phyloP scores from a whole-genome alignment of 2,113 vertebrate genomes.

The Oryzias javanicus region DNA sequence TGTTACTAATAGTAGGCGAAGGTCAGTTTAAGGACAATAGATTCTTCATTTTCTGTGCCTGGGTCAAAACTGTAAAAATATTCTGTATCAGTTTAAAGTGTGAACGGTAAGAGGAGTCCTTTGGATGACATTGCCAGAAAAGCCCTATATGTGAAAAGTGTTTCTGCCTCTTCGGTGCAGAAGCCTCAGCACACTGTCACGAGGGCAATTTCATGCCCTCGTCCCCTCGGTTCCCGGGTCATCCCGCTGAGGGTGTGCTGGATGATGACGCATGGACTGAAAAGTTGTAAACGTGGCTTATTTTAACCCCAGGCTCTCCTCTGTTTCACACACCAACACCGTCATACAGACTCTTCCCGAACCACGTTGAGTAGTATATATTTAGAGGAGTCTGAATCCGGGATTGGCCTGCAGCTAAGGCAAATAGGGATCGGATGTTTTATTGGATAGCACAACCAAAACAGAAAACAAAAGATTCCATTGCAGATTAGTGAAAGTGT shows the following conservation, averaged over 20 bases:
- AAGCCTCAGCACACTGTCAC: slow-evolving; percentile 48
- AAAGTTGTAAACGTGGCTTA: slow-evolving; percentile 36
- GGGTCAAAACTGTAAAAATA: slow-evolving; percentile 5
- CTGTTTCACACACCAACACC: slow-evolving; percentile 30
- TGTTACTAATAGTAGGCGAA: too few relatives aligned
- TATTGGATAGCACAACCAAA: slow-evolving; percentile 43
- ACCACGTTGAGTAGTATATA: slow-evolving; percentile 51
- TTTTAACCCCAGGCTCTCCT: slow-evolving; percentile 24
- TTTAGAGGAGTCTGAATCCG: slow-evolving; percentile 58
- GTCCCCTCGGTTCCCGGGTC: slow-evolving; percentile 53
- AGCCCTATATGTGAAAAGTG: slow-evolving; percentile 17
- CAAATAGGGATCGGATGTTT: slow-evolving; percentile 51
- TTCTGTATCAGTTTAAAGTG: slow-evolving; percentile 18
- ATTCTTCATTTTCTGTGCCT: not conserved
- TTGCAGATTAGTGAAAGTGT: slow-evolving; percentile 17
- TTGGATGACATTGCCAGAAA: not conserved
- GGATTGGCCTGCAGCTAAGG: slow-evolving; percentile 40
- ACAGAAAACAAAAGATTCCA: slow-evolving; percentile 33
- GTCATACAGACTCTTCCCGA: slow-evolving; percentile 34
- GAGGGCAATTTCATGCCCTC: slow-evolving; percentile 60
- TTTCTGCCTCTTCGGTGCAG: slow-evolving; percentile 35
- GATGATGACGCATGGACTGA: slow-evolving; percentile 47
- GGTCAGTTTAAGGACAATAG: too few relatives aligned
- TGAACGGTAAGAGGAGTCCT: slow-evolving; percentile 4
- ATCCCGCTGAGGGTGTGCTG: slow-evolving; percentile 32